These are phyloP conservation scores for Drosophila albomicans DNA, from an alignment of 1,140 invertebrate species.

Conservation along the genomic window DNA sequence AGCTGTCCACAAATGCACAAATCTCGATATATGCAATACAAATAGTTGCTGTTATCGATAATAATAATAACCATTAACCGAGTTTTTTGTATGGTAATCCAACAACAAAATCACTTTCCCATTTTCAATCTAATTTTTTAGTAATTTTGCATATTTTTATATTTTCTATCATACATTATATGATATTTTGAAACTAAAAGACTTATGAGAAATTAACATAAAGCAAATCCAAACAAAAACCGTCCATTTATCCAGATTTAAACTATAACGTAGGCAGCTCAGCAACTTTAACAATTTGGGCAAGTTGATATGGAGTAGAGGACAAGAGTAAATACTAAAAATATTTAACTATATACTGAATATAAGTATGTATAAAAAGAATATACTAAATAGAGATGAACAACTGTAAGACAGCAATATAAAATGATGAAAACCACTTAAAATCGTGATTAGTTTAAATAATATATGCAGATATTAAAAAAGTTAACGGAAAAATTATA, in stretches of 20 bases:
- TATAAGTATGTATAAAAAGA: slow-evolving; percentile 43
- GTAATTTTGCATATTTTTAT: slow-evolving; percentile 8
- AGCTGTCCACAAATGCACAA: slow-evolving; percentile 71
- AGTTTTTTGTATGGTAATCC: slow-evolving; percentile 33
- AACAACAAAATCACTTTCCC: slow-evolving; percentile 45
- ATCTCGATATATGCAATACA: slow-evolving; percentile 36
- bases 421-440: slow-evolving; percentile 42
- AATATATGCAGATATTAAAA: slow-evolving; percentile 44
- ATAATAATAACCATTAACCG: slow-evolving; percentile 10
- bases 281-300: slow-evolving; percentile 62
- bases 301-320: neutral
- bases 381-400: slow-evolving; percentile 39
- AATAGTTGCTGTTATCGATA: slow-evolving; percentile 20
- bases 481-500: slow-evolving; percentile 41
- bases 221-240: slow-evolving; percentile 73
- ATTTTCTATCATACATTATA: slow-evolving; percentile 47
- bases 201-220: slow-evolving; percentile 64
- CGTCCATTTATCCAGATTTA: slow-evolving; percentile 77
- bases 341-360: slow-evolving; percentile 37
- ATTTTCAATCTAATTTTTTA: slow-evolving; percentile 34
- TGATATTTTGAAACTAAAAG: slow-evolving; percentile 78
- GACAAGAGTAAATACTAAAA: slow-evolving; percentile 20
- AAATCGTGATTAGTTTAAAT: slow-evolving; percentile 32
- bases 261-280: slow-evolving; percentile 60
- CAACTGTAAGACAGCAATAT: slow-evolving; percentile 70